Percentiles rank a stretch among this genome's conserved stretches.
Evolutionary conservation across 2,888 invertebrate genomes (phyloP).

Genomic region (Yponomeuta sedellus): DNA sequence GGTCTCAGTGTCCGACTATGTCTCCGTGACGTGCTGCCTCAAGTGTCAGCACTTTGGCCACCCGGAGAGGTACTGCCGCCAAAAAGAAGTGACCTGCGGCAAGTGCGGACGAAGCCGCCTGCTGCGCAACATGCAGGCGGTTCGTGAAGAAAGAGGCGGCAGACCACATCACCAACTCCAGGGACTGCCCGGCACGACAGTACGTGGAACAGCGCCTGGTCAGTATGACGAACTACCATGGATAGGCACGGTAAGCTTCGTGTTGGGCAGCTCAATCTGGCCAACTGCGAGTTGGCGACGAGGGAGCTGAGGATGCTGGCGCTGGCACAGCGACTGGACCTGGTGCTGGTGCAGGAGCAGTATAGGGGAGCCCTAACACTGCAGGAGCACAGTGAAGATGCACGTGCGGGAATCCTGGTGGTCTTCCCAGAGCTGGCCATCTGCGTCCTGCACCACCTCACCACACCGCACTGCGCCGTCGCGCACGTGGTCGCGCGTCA

Average conservation of each 20-base stretch:
- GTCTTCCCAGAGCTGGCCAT: background rate
- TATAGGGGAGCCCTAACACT: background rate
- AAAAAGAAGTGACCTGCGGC: no score
- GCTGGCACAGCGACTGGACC: slow-evolving; percentile 14
- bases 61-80: no score
- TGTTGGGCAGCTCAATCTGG: slow-evolving; percentile 19
- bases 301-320: slow-evolving; percentile 16
- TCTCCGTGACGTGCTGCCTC: no score
- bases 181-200: no score
- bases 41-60: no score
- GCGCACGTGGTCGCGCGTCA: background rate
- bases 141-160: no score
- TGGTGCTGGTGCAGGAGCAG: slow-evolving; percentile 22
- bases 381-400: background rate
- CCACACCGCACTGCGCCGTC: slow-evolving; percentile 15
- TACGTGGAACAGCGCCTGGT: no score
- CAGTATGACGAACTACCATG: background rate
- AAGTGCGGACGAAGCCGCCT: no score
- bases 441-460: slow-evolving; percentile 12
- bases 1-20: no score
- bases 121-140: background rate
- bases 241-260: background rate
- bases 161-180: no score
- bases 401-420: slow-evolving; percentile 16
- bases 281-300: slow-evolving; percentile 17